Conservation (phyloP, 1,140 invertebrate species). For the Vollenhovia emeryi region DNA sequence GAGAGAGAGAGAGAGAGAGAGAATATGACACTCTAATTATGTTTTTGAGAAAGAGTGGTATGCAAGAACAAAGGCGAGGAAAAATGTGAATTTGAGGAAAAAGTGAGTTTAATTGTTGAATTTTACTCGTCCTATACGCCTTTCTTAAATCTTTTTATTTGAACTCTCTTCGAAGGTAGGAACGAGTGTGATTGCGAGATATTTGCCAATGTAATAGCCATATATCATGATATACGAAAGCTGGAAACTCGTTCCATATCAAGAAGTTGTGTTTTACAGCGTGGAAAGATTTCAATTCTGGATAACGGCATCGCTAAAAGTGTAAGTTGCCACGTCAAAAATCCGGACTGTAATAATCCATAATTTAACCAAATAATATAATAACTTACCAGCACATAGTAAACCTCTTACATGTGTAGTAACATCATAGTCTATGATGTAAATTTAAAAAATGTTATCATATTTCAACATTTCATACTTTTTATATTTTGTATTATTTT, state of each 20-base stretch:
- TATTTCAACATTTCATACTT: background rate
- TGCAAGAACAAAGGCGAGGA: background rate
- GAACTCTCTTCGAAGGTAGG: background rate
- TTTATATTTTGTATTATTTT: background rate
- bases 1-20: too few relatives aligned
- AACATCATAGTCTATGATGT: background rate
- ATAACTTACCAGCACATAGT: background rate
- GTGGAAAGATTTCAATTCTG: slow-evolving; percentile 18
- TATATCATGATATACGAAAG: slow-evolving; percentile 23
- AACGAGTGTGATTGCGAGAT: background rate
- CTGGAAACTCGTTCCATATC: background rate
- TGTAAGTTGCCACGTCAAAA: background rate
- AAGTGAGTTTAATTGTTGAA: background rate
- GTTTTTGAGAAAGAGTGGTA: too few relatives aligned
- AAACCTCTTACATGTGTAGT: background rate
- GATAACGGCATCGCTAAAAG: slow-evolving; percentile 4
- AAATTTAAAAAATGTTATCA: slow-evolving; percentile 2
- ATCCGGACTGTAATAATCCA: slow-evolving; percentile 28
- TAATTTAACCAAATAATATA: slow-evolving; percentile 32
- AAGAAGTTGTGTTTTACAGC: background rate
- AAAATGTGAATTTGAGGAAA: too few relatives aligned
- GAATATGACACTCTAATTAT: too few relatives aligned
- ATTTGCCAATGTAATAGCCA: slow-evolving; percentile 10
- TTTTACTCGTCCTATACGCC: background rate
- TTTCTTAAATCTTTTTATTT: background rate